Conservation (phyloP, 1,140 invertebrate genomes). For the Philopotamus ludificatus region DNA sequence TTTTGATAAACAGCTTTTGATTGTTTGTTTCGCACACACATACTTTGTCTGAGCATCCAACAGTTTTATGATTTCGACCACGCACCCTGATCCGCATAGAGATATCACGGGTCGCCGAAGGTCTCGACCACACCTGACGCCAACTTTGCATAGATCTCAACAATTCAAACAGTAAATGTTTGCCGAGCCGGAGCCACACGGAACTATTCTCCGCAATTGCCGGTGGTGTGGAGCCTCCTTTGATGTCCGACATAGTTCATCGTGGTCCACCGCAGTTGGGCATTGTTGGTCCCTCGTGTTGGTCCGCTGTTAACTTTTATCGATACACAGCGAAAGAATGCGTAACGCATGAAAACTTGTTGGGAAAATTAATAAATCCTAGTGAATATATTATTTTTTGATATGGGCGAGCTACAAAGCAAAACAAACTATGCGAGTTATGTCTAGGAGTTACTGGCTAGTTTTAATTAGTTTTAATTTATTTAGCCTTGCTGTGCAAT, state of each 20-base stretch:
- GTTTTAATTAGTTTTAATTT: no score
- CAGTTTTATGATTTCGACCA: background rate
- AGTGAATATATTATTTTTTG: no score
- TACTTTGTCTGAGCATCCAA: background rate
- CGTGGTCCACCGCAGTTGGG: background rate
- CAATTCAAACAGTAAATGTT: conserved; percentile 13
- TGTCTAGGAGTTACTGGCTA: no score
- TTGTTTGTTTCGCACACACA: background rate
- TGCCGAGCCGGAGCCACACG: conserved; percentile 1
- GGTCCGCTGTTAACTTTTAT: no score
- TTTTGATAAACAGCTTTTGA: background rate
- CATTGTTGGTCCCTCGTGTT: no score
- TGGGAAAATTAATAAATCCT: no score
- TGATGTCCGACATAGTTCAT: background rate
- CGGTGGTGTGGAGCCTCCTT: conserved; percentile 3
- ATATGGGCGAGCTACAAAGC: no score
- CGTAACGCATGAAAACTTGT: no score
- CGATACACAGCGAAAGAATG: no score
- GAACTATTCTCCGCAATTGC: conserved; percentile 11
- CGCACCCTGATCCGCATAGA: no score
- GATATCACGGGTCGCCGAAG: background rate
- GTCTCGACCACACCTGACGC: background rate
- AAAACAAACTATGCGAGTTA: no score
- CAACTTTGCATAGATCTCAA: conserved; percentile 2
- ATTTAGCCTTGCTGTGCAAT: no score